These are phyloP conservation scores for Pseudorasbora parva DNA, from an alignment of 2,113 vertebrate genomes.

Conservation along the genomic window DNA sequence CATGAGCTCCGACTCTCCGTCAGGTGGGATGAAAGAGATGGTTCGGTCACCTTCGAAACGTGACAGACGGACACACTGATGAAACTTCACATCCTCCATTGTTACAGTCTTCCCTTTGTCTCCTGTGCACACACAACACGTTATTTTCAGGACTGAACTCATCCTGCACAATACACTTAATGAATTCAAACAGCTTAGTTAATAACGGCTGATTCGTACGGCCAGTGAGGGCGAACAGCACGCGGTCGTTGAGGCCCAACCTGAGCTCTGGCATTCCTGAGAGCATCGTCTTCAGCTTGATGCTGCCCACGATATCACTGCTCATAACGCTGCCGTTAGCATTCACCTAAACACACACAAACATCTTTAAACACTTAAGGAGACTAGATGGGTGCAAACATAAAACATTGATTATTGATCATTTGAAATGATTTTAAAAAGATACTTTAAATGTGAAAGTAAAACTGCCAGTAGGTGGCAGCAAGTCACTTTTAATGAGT, in stretches of 20 bases:
- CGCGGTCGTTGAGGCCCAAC: conserved; percentile 87
- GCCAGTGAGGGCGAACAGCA: conserved; percentile 89
- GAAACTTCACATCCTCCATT: conserved; percentile 95
- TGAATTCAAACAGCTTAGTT: not conserved
- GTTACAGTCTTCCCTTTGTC: conserved; percentile 89
- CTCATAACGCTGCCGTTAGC: conserved; percentile 87
- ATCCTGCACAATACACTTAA: not conserved
- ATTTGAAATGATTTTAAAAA: too few relatives aligned
- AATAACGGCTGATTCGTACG: conserved; percentile 72
- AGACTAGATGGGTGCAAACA: too few relatives aligned
- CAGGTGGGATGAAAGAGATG: conserved; percentile 92
- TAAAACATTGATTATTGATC: too few relatives aligned
- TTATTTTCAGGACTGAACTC: not conserved
- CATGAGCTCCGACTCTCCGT: conserved; percentile 94
- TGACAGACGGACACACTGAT: conserved; percentile 92
- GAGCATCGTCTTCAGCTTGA: conserved; percentile 90
- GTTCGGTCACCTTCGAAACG: conserved; percentile 92
- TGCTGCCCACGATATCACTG: conserved; percentile 90
- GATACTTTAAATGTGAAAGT: too few relatives aligned
- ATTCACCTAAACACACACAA: conserved; percentile 80
- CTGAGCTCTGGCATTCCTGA: conserved; percentile 93
- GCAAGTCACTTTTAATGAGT: too few relatives aligned
- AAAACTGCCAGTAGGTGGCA: too few relatives aligned
- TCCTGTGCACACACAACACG: conserved; percentile 69
- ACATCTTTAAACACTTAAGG: not conserved